Base-by-base conservation (phyloP, 2,113 vertebrate genomes). In the Dipodomys spectabilis region DNA sequence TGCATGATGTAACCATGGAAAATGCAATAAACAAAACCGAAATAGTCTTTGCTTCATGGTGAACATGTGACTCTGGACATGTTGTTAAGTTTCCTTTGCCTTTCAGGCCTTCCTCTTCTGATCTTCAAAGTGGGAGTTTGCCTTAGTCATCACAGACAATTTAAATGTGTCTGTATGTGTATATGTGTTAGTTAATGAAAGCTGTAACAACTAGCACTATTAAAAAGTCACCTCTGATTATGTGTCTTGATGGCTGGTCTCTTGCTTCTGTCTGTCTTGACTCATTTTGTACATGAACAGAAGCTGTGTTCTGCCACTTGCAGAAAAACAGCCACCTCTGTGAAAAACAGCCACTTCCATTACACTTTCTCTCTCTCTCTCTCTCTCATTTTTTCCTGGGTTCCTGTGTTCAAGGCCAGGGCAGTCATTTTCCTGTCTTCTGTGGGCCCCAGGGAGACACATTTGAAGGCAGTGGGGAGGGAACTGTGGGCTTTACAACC, bases 21-120 rank as follows among this genome's bases (percentile, higher is more conserved):
- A 92, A 94, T 65, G 86, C 88, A 77, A 32, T 92, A 79, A 94
- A 89, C 89, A 92, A 75, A 77, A 82, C 89, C 35, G 67, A 96
- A 96, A 92, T 65, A 86, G 88, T 30, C 73, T 60, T 90, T 45
- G 92, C 78, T 86, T 22, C 30, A 0, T 28, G n/a, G 64, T 60
- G 65, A 89, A 23, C 35, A 0, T 0, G 53, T 77, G 68, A 86
- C 64, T 81, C 9, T 7, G 32, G 65, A 39, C 35, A 20, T 16
- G 49, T 69, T 9, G 0, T 2, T 30, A 22, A 32, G 67, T n/a
- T 65, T 73, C 11, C n/a, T 45, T 10, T 8, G n/a, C 39, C 39
- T 49, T 49, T 71, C 11, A 27, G 20, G 19, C 32, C 5, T 79
- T 86, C n/a, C 19, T 5, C 8, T 82, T 32, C 45, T 72, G 72